phyloP scores from a whole-genome alignment of 1,140 invertebrate species.

The Drosophila rufa region DNA sequence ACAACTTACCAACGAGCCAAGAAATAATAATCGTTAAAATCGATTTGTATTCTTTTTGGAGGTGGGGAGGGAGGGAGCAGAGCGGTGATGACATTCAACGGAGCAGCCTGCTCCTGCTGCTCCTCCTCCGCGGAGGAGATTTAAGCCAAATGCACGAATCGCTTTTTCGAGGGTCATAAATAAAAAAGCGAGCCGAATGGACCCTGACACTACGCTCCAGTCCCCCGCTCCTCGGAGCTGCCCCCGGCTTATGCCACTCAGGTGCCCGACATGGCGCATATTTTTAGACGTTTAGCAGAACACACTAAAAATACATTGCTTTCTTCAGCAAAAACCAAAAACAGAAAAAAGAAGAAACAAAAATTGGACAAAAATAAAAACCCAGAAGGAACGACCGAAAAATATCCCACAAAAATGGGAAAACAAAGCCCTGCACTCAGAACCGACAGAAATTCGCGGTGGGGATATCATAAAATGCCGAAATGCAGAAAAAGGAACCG shows the following conservation, averaged over 20 bases:
- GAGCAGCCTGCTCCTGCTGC: slow-evolving; percentile 28
- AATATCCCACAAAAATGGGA: slow-evolving; percentile 43
- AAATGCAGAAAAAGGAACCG: slow-evolving; percentile 53
- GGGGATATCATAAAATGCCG: slow-evolving; percentile 46
- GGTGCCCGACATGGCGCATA: slow-evolving; percentile 75
- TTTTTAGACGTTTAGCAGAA: slow-evolving; percentile 81
- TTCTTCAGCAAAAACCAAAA: slow-evolving; percentile 51
- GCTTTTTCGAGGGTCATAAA: slow-evolving; percentile 76
- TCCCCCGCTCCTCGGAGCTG: neutral
- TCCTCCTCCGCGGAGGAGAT: slow-evolving; percentile 39
- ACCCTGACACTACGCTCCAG: slow-evolving; percentile 28
- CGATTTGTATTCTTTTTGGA: slow-evolving; percentile 50
- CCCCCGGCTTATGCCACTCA: slow-evolving; percentile 42
- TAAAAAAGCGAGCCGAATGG: slow-evolving; percentile 68
- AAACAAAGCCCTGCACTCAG: slow-evolving; percentile 70
- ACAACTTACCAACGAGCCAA: slow-evolving; percentile 42
- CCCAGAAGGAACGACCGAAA: slow-evolving; percentile 9
- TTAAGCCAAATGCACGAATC: slow-evolving; percentile 68
- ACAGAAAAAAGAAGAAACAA: slow-evolving; percentile 6
- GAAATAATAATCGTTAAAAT: slow-evolving; percentile 75
- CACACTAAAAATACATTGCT: slow-evolving; percentile 81
- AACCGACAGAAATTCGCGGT: slow-evolving; percentile 53
- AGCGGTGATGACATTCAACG: slow-evolving; percentile 63
- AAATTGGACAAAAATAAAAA: slow-evolving; percentile 18
- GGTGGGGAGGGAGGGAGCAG: slow-evolving; percentile 2